Conservation (phyloP, 1,140 invertebrate genomes). For the Philopotamus ludificatus region DNA sequence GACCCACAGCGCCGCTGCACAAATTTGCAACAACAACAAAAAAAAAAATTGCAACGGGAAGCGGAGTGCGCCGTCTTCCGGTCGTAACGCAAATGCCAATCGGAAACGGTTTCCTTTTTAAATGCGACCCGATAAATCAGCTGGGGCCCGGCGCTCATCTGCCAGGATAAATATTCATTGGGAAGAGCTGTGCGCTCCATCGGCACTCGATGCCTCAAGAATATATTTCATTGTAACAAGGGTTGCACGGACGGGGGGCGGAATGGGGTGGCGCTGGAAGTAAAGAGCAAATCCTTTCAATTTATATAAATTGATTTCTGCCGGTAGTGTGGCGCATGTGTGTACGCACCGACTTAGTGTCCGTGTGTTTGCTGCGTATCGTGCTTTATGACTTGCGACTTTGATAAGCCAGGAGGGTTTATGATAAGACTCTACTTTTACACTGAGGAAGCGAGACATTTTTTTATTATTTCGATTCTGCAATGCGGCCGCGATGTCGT, state of each 20-base stretch:
- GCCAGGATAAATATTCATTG: constrained; percentile 24
- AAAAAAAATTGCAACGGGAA: constrained; percentile 4
- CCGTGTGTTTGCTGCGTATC: too few relatives aligned
- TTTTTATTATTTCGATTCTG: too few relatives aligned
- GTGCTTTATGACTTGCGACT: too few relatives aligned
- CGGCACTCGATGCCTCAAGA: constrained; percentile 23
- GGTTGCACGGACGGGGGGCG: background rate
- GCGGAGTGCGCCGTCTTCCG: background rate
- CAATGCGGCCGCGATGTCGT: too few relatives aligned
- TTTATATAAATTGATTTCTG: constrained; percentile 23
- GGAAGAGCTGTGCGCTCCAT: constrained; percentile 7
- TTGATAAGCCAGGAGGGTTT: too few relatives aligned
- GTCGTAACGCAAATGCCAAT: constrained; percentile 9
- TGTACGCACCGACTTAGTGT: too few relatives aligned
- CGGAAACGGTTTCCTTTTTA: constrained; percentile 13
- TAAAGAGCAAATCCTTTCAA: constrained; percentile 21
- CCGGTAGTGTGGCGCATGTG: too few relatives aligned
- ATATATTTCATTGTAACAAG: constrained; percentile 27
- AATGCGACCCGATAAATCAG: constrained; percentile 22
- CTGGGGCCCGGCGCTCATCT: constrained; percentile 17
- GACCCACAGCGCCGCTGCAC: too few relatives aligned
- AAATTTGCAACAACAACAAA: background rate
- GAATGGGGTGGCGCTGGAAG: background rate
- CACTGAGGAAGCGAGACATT: too few relatives aligned
- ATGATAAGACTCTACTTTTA: too few relatives aligned